Evolutionary conservation across 2,888 invertebrate genomes (phyloP).

Genomic region (Polietes domitor): DNA sequence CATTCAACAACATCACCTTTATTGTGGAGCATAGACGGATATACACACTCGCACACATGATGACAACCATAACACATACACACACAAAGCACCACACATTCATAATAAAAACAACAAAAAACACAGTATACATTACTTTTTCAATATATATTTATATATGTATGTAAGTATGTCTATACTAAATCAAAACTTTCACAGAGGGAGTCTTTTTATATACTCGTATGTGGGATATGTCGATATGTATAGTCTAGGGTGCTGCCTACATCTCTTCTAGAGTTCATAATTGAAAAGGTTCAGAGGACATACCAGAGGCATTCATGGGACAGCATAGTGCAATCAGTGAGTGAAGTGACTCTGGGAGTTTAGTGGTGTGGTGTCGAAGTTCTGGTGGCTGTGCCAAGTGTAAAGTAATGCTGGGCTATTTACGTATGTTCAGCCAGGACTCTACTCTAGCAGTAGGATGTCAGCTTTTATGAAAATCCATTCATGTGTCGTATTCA

Average conservation of each 20-base stretch:
- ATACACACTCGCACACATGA: too few species aligned
- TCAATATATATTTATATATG: background rate
- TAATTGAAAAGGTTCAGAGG: slow-evolving; percentile 14
- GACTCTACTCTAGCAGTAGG: background rate
- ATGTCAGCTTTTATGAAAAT: background rate
- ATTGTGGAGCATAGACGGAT: background rate
- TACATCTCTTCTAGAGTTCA: background rate
- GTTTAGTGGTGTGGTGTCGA: background rate
- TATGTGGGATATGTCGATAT: background rate
- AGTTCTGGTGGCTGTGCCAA: background rate
- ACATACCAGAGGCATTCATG: background rate
- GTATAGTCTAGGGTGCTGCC: background rate
- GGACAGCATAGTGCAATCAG: background rate
- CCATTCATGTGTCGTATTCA: slow-evolving; percentile 32
- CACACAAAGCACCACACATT: background rate
- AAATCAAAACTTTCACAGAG: background rate
- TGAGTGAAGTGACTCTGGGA: background rate
- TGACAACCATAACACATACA: background rate
- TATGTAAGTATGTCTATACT: too few species aligned
- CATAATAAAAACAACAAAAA: background rate
- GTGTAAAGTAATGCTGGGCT: background rate
- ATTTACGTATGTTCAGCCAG: background rate
- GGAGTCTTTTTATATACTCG: background rate
- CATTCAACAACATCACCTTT: background rate
- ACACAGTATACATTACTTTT: slow-evolving; percentile 2